A percentile compares a stretch with the other conserved stretches of the same genome.
Conservation (phyloP, 2,797 vertebrate species). For the Choloepus didactylus region DNA sequence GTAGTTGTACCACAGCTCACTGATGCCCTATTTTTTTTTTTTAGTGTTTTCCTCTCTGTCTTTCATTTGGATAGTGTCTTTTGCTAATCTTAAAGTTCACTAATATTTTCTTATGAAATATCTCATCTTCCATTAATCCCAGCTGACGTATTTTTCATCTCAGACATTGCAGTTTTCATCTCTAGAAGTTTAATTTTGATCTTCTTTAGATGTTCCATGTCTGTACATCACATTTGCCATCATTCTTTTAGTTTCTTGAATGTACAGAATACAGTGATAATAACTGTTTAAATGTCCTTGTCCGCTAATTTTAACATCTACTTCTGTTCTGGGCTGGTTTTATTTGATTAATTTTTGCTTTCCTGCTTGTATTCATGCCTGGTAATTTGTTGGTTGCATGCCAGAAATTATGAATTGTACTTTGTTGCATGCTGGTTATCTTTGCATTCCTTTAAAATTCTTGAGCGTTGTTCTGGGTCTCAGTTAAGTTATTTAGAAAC, state of each 20-base stretch:
- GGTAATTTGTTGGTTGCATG: conserved; percentile 46
- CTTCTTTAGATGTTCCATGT: neutral
- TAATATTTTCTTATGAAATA: neutral
- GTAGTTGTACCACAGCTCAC: neutral
- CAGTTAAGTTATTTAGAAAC: conserved; percentile 64
- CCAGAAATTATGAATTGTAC: conserved; percentile 53
- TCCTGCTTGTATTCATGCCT: conserved; percentile 47
- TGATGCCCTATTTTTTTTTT: neutral
- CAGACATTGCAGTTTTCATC: neutral
- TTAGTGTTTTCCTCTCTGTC: neutral
- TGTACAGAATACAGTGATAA: neutral
- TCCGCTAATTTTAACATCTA: conserved; percentile 45
- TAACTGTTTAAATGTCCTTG: conserved; percentile 11
- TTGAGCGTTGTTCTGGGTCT: conserved; percentile 55
- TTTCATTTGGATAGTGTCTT: conserved; percentile 3
- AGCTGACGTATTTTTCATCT: conserved; percentile 50
- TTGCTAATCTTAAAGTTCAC: neutral
- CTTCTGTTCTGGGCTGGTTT: conserved; percentile 36
- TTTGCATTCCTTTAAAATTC: conserved; percentile 62
- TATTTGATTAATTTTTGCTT: conserved; percentile 66
- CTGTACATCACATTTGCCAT: conserved; percentile 4
- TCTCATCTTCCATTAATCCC: conserved; percentile 33
- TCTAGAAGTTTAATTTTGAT: conserved; percentile 31
- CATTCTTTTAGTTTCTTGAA: conserved; percentile 38
- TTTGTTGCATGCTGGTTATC: neutral